Evolutionary conservation across 2,797 vertebrate genomes (phyloP).

Genomic region (Ispidina lecontei): DNA sequence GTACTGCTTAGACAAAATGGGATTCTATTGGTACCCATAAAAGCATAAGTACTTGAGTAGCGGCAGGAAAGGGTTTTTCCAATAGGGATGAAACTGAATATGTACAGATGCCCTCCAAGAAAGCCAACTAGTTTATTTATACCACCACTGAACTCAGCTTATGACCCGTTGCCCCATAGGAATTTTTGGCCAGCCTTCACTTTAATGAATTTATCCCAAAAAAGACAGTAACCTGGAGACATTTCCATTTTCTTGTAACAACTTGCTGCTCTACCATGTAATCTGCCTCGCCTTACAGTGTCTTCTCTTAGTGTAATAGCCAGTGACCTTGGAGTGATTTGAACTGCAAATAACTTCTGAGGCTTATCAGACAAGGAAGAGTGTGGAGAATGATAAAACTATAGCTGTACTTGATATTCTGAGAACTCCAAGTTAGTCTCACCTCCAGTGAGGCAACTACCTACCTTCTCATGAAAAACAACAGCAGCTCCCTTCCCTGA

Average conservation of each 20-base stretch:
- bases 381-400: conserved; percentile 49
- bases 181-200: background rate
- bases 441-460: conserved; percentile 27
- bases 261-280: background rate
- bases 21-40: background rate
- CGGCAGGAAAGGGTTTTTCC: background rate
- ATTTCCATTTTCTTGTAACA: background rate
- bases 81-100: background rate
- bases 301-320: background rate
- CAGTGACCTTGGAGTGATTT: conserved; percentile 38
- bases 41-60: background rate
- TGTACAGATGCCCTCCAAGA: background rate
- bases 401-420: conserved; percentile 34
- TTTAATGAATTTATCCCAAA: background rate
- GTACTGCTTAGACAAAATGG: background rate
- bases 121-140: background rate
- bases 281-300: conserved; percentile 26
- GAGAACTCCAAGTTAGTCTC: conserved; percentile 54
- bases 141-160: background rate
- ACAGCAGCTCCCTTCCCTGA: conserved; percentile 9
- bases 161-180: background rate
- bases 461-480: conserved; percentile 41
- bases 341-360: conserved; percentile 60
- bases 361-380: conserved; percentile 42
- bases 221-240: background rate